Conservation (phyloP, 2,888 invertebrate species). For the Tipula lateralis region DNA sequence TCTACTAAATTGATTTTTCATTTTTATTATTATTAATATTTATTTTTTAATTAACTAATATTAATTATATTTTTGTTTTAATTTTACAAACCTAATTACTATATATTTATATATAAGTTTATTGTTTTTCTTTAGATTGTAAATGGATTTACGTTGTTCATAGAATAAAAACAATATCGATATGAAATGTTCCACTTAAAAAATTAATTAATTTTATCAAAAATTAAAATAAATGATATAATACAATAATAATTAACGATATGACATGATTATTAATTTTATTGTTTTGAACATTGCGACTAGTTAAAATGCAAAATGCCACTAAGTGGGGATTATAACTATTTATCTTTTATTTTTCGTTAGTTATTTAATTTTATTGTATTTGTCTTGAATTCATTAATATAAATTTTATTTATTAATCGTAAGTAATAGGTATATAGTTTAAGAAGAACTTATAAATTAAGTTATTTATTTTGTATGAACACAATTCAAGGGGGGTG, state of each 20-base stretch:
- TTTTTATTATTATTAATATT: background rate
- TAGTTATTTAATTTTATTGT: background rate
- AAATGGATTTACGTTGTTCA: background rate
- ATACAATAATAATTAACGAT: slow-evolving; percentile 2
- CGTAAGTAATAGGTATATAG: background rate
- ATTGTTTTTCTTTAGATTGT: background rate
- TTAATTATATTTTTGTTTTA: background rate
- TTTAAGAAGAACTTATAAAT: background rate
- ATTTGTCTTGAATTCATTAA: slow-evolving; percentile 1
- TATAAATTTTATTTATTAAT: background rate
- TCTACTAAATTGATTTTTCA: background rate
- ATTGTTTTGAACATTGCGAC: slow-evolving; percentile 19
- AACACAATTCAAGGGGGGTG: background rate
- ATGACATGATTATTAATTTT: background rate
- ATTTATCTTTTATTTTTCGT: background rate
- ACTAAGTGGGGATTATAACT: background rate
- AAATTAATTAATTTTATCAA: background rate
- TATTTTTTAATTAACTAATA: background rate
- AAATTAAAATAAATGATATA: background rate
- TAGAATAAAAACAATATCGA: background rate
- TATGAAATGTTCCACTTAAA: background rate
- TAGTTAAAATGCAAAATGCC: background rate
- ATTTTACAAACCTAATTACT: background rate
- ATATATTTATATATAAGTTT: background rate
- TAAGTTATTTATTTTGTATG: background rate